Evolutionary conservation across 2,888 invertebrate genomes (phyloP), one percentile per base, ranked within the genome.

Genomic region (Cistogaster globosa): DNA sequence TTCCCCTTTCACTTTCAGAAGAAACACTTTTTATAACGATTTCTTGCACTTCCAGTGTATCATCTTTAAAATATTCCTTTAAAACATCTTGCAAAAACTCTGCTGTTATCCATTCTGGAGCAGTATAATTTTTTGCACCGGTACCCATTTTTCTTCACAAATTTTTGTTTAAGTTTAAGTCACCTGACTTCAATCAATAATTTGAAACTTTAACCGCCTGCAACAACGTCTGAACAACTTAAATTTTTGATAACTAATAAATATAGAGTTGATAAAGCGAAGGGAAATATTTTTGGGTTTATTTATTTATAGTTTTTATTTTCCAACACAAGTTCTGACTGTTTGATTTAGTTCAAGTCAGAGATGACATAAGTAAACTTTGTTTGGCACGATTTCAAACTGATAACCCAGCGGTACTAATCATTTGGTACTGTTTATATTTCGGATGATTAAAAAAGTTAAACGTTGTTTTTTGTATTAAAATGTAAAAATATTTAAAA

Each of bases 81-180:
- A 92, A 88, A 6, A 92, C 91, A 86, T 92, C 92, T 86, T 92
- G 91, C 42, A 92, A 87, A 77, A 92, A 92, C 0, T 91, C 90
- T 0, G 86, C 81, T 5, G 91, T 91, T 42, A 92, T 87, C 91
- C 92, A 92, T 42, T 92, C 92, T 11, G 92, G 92, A 11, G 90
- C 87, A 75, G 88, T 88, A 78, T 92, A 92, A 71, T 88, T 89
- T 74, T 89, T 90, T 20, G 89, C 88, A 76, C 90, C 91, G 69
- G 91, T 92, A 32, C 91, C 92, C 92, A 92, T 92, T 69, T 83
- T 81, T 18, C 11, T 16, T 60, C 8, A 5, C 6, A 5, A 32
- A 57, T 63, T 68, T 8, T 53, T 22, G 38, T 22, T 60, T 51
- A n/a, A 71, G 11, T 55, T 69, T 22, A 86, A 87, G 90, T 91